These are phyloP conservation scores for Sipha maydis DNA, from an alignment of 2,888 invertebrate species.

Conservation along the genomic window DNA sequence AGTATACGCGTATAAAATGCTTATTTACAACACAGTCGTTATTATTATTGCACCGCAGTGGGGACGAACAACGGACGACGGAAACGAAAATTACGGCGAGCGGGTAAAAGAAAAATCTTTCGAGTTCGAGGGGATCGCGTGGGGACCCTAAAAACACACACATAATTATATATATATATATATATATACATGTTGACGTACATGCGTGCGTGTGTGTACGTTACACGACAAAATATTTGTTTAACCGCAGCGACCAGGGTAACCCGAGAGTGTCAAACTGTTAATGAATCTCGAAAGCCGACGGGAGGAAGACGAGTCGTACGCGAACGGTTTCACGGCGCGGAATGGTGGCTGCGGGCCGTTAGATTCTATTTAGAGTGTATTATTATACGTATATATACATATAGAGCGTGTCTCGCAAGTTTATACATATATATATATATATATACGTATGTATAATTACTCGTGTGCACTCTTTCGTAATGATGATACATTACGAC, in stretches of 20 bases:
- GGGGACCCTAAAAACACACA: not conserved
- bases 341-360: no score
- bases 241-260: slow-evolving; percentile 37
- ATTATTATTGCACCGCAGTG: not conserved
- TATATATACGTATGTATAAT: not conserved
- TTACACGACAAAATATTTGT: slow-evolving; percentile 58
- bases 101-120: not conserved
- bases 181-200: no score
- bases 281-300: slow-evolving; percentile 51
- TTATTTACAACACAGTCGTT: not conserved
- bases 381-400: not conserved
- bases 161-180: no score
- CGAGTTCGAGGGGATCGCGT: not conserved
- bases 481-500: slow-evolving; percentile 12
- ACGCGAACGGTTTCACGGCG: not conserved
- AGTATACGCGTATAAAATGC: not conserved
- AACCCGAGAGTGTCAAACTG: slow-evolving; percentile 54
- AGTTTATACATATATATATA: not conserved
- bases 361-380: slow-evolving; percentile 31
- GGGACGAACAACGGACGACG: not conserved
- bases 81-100: not conserved
- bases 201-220: no score
- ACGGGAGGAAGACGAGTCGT: not conserved
- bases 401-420: not conserved
- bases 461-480: slow-evolving; percentile 9